Conservation (phyloP, 2,797 vertebrate genomes). For the Leucoraja ocellata region DNA sequence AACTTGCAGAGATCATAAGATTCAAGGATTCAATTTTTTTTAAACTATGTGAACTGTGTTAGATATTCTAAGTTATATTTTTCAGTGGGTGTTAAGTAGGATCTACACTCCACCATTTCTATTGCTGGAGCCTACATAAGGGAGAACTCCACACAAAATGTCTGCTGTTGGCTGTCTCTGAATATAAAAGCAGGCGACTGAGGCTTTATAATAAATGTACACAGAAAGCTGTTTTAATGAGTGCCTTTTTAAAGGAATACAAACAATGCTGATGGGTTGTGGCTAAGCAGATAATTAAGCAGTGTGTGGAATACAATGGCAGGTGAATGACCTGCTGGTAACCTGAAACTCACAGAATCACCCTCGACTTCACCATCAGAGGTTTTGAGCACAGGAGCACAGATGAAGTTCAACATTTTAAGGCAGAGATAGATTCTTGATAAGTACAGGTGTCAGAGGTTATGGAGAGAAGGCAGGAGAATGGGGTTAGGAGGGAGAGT, state of each 20-base stretch:
- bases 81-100: not conserved
- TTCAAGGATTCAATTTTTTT: not conserved
- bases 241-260: not conserved
- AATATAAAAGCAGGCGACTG: not conserved
- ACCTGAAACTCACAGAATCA: no score
- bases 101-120: not conserved
- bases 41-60: not conserved
- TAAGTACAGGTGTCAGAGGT: no score
- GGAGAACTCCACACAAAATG: conserved; percentile 8
- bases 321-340: not conserved
- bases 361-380: no score
- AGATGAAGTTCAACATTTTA: no score
- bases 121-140: no score
- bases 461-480: no score
- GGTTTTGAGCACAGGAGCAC: no score
- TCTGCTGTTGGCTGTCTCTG: not conserved
- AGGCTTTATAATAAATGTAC: not conserved
- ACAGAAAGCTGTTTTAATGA: not conserved
- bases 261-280: not conserved
- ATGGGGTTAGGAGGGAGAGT: no score
- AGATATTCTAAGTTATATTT: not conserved
- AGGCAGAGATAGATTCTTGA: no score
- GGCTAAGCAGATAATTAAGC: conserved; percentile 18
- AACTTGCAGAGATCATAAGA: not conserved
- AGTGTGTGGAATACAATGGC: not conserved